Conservation (phyloP, 2,888 invertebrate genomes). For the Acleris laterana region DNA sequence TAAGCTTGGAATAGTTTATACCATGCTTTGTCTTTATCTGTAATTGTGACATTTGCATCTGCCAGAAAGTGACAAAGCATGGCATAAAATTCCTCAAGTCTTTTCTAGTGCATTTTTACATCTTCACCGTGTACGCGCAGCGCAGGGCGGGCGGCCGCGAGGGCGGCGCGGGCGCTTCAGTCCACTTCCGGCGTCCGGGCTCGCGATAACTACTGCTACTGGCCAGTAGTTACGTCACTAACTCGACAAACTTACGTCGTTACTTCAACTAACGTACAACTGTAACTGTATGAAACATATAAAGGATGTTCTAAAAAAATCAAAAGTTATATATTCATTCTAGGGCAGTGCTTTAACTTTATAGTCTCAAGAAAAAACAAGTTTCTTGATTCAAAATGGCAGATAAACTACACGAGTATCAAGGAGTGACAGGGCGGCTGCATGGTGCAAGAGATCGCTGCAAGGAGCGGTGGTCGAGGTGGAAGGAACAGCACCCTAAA, state of each 20-base stretch:
- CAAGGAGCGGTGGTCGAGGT: conserved; percentile 85
- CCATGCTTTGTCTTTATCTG: too few species aligned
- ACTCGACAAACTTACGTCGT: conserved; percentile 13
- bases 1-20: too few species aligned
- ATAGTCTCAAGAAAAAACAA: background rate
- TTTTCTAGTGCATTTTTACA: conserved; percentile 55
- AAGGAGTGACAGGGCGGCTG: conserved; percentile 88
- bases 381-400: conserved; percentile 75
- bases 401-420: conserved; percentile 92
- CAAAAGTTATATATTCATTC: background rate
- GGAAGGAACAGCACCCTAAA: conserved; percentile 85
- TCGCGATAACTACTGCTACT: conserved; percentile 44
- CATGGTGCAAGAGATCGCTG: conserved; percentile 88
- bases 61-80: too few species aligned
- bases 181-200: conserved; percentile 55
- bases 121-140: conserved; percentile 49
- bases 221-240: conserved; percentile 26
- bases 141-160: conserved; percentile 62
- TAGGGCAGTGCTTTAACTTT: background rate
- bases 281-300: background rate
- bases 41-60: too few species aligned
- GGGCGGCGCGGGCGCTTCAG: conserved; percentile 75
- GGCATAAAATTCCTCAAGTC: conserved; percentile 42
- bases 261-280: background rate
- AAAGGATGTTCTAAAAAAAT: background rate